Evolutionary conservation across 2,797 vertebrate genomes (phyloP), one percentile per base, ranked within the genome.

Genomic region (Esox lucius): DNA sequence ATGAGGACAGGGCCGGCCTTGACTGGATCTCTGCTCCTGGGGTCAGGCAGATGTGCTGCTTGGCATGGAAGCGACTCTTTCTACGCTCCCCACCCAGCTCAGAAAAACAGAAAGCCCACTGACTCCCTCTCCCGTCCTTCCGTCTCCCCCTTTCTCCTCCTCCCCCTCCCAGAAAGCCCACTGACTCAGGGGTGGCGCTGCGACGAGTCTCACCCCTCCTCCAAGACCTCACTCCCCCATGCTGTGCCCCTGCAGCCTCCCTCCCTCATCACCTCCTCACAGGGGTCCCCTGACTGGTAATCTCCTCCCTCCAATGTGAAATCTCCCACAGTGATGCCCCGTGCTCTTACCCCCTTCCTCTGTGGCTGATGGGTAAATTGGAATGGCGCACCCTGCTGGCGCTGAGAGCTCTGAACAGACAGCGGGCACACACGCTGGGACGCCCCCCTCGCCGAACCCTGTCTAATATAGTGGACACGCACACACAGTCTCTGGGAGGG

Each of bases 301-400:
- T 93, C 90, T 92, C 77, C 91, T 90, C 90, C 90, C 87, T 89
- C 83, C 88, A 88, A 91, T 91, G 90, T 91, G 89, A 92, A 90
- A 89, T 89, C 91, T 92, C 90, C 85, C 79, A 88, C 90, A 89
- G 91, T 73, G 88, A 85, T 87, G 86, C 87, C 86, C 91, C 80
- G 86, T 77, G 84, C 86, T 83, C 86, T 89, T 90, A 90, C 90
- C 92, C 89, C 90, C 91, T 71, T 39, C 91, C 88, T 87, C 83
- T 26, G 72, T 33, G 87, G 90, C 88, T 92, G 90, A 92, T 91
- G 90, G 92, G 84, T 91, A 92, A 93, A 92, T 92, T 93, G 90
- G 89, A 92, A 92, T 89, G 89, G 90, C 87, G 90, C 91, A 86
- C 91, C 93, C 92, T 93, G 93, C 91, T 92, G 91, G 89, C 73